phyloP scores from a whole-genome alignment of 2,888 invertebrate genomes.

The Tenthredo notha region DNA sequence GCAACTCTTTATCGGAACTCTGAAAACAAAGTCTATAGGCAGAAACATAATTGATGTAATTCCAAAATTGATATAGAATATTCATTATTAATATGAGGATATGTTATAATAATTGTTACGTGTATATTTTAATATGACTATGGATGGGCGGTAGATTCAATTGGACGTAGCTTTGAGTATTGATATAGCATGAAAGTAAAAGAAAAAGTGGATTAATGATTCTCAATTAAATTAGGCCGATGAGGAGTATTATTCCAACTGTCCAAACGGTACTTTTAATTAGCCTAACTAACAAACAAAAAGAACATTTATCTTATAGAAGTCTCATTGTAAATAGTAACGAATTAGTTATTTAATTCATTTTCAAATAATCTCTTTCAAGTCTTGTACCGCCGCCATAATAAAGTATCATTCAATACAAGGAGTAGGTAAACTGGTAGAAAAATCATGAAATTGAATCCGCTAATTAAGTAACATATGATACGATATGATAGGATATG shows the following conservation, averaged over 20 bases:
- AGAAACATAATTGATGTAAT: background rate
- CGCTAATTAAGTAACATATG: background rate
- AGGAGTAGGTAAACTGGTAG: background rate
- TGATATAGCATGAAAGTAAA: background rate
- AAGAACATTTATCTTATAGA: background rate
- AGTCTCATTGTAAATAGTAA: slow-evolving; percentile 21
- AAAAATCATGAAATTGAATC: background rate
- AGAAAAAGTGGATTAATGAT: background rate
- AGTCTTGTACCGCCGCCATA: background rate
- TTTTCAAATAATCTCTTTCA: background rate
- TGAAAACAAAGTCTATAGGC: background rate
- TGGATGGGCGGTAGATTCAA: slow-evolving; percentile 1
- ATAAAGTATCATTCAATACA: slow-evolving; percentile 22
- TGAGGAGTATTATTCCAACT: background rate
- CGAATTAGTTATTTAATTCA: background rate
- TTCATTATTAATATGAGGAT: slow-evolving; percentile 9
- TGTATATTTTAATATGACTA: slow-evolving; percentile 43
- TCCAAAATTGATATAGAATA: background rate
- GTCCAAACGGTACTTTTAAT: slow-evolving; percentile 19
- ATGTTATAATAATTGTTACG: slow-evolving; percentile 31
- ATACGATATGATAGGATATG: background rate
- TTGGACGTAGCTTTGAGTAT: slow-evolving; percentile 19
- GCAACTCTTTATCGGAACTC: background rate
- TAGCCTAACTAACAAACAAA: background rate
- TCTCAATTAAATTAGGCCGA: background rate